phyloP scores from a whole-genome alignment of 2,797 vertebrate species.

The Amazonetta brasiliensis region DNA sequence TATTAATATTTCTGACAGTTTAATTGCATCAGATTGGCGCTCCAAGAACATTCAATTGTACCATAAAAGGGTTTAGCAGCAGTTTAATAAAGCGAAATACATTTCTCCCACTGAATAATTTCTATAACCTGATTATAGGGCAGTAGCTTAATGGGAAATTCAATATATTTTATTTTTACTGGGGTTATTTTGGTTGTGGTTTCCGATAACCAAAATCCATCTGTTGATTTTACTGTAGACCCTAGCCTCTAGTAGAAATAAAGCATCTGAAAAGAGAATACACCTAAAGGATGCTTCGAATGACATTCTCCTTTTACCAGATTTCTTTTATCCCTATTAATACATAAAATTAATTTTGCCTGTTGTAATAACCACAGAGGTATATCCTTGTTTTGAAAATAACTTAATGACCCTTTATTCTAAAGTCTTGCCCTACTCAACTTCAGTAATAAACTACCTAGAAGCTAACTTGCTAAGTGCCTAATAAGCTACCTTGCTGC shows the following conservation, averaged over 20 bases:
- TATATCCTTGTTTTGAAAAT: not conserved
- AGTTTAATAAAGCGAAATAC: slow-evolving; percentile 67
- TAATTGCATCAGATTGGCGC: slow-evolving; percentile 67
- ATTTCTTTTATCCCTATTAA: not conserved
- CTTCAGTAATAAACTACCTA: not conserved
- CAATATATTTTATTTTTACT: slow-evolving; percentile 56
- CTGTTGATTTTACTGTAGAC: not conserved
- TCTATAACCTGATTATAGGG: slow-evolving; percentile 67
- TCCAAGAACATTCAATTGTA: slow-evolving; percentile 70
- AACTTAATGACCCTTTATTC: not conserved
- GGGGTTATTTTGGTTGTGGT: not conserved
- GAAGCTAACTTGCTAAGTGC: too few species aligned
- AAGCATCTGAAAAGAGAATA: not conserved
- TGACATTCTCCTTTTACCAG: not conserved
- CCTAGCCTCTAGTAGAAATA: not conserved
- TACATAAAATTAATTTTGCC: not conserved
- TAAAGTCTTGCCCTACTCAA: not conserved
- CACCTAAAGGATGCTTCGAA: not conserved
- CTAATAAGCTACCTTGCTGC: not conserved
- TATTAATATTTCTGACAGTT: slow-evolving; percentile 78
- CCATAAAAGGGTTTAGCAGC: slow-evolving; percentile 63
- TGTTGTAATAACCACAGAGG: not conserved
- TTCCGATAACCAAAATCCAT: slow-evolving; percentile 51
- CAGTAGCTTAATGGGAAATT: slow-evolving; percentile 64
- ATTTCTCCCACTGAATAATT: slow-evolving; percentile 69